These are phyloP conservation scores for Lichenostomus cassidix DNA, from an alignment of 2,113 vertebrate species.

Conservation along the genomic window DNA sequence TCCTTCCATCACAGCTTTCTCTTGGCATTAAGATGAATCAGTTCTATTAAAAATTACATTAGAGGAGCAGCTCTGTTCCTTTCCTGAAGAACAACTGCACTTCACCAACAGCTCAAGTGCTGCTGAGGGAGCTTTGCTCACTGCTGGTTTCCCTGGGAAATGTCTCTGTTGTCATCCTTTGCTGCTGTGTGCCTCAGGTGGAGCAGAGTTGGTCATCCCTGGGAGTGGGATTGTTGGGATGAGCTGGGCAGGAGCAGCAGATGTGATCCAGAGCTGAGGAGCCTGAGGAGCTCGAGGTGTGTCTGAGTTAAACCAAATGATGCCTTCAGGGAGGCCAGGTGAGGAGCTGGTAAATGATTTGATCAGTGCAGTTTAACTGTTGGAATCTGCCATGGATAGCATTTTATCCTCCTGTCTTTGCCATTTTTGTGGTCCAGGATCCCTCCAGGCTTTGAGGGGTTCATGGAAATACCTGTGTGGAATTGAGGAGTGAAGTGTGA, in stretches of 20 bases:
- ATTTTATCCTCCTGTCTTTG: background rate
- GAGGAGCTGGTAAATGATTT: background rate
- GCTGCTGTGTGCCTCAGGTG: fast-evolving
- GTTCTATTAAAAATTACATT: background rate
- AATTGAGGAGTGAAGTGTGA: background rate
- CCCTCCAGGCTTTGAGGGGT: background rate
- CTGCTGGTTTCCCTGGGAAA: background rate
- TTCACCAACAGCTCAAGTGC: background rate
- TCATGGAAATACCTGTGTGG: background rate
- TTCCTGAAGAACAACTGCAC: background rate
- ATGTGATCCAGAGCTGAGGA: background rate
- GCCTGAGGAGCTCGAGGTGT: background rate
- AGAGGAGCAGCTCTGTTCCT: background rate
- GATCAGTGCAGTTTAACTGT: background rate
- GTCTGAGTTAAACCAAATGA: fast-evolving
- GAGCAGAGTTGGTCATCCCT: background rate
- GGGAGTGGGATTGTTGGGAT: background rate
- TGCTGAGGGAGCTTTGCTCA: background rate
- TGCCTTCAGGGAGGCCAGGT: background rate
- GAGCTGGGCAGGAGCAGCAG: background rate
- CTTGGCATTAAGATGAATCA: background rate
- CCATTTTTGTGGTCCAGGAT: background rate
- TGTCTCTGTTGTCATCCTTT: background rate
- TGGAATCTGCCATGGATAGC: background rate
- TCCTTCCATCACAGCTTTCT: background rate